Evolutionary conservation across 2,113 vertebrate genomes (phyloP).

Genomic region (Damaliscus lunatus): DNA sequence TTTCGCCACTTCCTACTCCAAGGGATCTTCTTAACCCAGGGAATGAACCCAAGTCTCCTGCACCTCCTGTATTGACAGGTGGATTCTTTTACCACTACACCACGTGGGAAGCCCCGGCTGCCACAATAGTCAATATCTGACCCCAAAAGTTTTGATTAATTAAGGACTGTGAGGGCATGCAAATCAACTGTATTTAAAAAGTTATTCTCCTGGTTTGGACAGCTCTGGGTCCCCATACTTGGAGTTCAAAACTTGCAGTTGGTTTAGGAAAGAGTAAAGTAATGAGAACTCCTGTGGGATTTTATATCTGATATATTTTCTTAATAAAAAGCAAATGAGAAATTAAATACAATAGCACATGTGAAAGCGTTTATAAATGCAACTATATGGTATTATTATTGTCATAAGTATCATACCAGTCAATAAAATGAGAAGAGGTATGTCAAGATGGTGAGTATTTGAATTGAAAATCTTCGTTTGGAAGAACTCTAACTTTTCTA

Average conservation of each 20-base stretch:
- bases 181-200: background rate
- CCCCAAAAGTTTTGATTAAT: background rate
- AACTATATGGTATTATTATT: background rate
- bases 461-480: background rate
- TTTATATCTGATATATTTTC: background rate
- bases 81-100: background rate
- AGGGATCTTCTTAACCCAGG: background rate
- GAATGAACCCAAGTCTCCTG: background rate
- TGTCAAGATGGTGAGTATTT: background rate
- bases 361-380: background rate
- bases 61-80: background rate
- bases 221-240: background rate
- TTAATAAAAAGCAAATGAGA: slow-evolving; percentile 6
- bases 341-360: background rate
- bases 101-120: background rate
- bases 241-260: background rate
- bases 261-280: slow-evolving; percentile 2
- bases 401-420: background rate
- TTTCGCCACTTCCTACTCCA: background rate
- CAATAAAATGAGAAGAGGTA: background rate
- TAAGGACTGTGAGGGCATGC: background rate
- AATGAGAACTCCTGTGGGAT: background rate
- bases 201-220: background rate
- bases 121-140: background rate
- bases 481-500: slow-evolving; percentile 29